Percentiles rank a stretch among this genome's conserved stretches.
Evolutionary conservation across 2,113 vertebrate genomes (phyloP).

Genomic region (Spea bombifrons): DNA sequence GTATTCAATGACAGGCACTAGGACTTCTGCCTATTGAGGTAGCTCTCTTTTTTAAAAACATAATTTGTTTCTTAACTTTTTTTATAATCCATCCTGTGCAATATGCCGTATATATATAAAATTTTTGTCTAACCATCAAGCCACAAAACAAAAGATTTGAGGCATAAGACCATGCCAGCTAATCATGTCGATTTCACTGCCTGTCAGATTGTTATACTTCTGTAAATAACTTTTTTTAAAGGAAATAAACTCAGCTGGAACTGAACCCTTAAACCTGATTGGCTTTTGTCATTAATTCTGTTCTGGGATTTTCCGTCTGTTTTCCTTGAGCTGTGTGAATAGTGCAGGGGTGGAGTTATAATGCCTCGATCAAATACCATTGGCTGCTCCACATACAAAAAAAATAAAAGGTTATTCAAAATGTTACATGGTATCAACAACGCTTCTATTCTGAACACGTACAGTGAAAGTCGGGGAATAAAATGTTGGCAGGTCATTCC

Average conservation of each 20-base stretch:
- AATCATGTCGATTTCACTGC: constrained; percentile 98
- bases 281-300: constrained; percentile 60
- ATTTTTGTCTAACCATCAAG: constrained; percentile 84
- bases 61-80: constrained; percentile 75
- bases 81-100: constrained; percentile 97
- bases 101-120: constrained; percentile 93
- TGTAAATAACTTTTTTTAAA: constrained; percentile 98
- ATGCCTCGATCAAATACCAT: neutral
- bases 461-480: constrained; percentile 38
- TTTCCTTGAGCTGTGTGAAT: constrained; percentile 24
- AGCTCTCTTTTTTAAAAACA: constrained; percentile 79
- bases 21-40: constrained; percentile 92
- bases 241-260: constrained; percentile 99
- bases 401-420: constrained; percentile 27
- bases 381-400: constrained; percentile 12
- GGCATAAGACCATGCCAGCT: constrained; percentile 87
- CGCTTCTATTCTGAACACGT: constrained; percentile 39
- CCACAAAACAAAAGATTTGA: constrained; percentile 81
- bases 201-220: constrained; percentile 99
- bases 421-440: constrained; percentile 25
- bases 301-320: neutral
- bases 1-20: constrained; percentile 98
- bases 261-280: constrained; percentile 81
- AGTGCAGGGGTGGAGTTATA: constrained; percentile 32
- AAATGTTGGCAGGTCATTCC: constrained; percentile 52